A percentile compares a stretch with the other conserved stretches of the same genome.
These are phyloP conservation scores for Synanthedon vespiformis DNA, from an alignment of 2,888 invertebrate species.

Conservation along the genomic window DNA sequence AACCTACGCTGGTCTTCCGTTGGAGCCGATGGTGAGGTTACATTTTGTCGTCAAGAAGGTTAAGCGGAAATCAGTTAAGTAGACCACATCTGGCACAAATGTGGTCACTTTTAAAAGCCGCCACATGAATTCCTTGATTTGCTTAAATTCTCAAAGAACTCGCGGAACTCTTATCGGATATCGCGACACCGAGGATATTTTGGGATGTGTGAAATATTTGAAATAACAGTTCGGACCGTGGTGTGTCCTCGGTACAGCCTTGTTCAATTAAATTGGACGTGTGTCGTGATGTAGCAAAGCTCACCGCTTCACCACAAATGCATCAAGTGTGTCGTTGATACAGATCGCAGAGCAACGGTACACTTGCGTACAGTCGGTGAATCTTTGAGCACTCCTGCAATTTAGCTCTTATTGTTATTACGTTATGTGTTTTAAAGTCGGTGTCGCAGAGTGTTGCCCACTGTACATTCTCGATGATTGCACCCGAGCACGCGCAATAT, in stretches of 20 bases:
- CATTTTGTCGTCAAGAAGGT: too few species aligned
- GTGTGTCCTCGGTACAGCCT: not conserved
- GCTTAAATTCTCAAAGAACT: too few species aligned
- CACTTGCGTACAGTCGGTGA: constrained; percentile 21
- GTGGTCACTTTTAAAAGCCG: too few species aligned
- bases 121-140: too few species aligned
- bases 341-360: constrained; percentile 47
- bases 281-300: constrained; percentile 1
- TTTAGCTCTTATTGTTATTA: too few species aligned
- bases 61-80: too few species aligned
- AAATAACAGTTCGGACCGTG: not conserved
- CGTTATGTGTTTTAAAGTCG: too few species aligned
- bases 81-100: too few species aligned
- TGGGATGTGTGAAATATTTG: not conserved
- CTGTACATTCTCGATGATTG: constrained; percentile 37
- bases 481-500: constrained; percentile 36
- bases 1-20: too few species aligned
- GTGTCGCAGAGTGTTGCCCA: constrained; percentile 37
- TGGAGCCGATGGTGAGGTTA: too few species aligned
- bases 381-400: constrained; percentile 2
- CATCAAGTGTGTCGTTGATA: constrained; percentile 41
- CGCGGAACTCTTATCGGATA: too few species aligned
- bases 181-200: too few species aligned
- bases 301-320: constrained; percentile 11
- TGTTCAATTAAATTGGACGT: not conserved